Base-by-base conservation (phyloP, 2,888 invertebrate genomes). In the Vesta saturnalis region DNA sequence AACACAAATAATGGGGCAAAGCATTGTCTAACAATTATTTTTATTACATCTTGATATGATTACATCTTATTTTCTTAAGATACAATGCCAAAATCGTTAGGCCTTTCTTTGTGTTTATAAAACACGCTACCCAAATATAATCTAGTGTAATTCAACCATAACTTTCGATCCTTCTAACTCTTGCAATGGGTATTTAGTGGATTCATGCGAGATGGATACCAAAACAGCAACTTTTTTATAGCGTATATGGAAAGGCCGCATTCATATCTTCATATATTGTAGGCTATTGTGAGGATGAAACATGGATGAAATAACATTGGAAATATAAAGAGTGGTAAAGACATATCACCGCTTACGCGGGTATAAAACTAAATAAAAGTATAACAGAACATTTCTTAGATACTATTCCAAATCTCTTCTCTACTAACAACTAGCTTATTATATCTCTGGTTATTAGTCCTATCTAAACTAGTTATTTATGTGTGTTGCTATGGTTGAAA, bases 231-330 rank as follows among this genome's bases (percentile, higher is more conserved):
- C 43, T 52, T 55, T 61, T 39, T 66, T 63, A 66, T 69, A 69
- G 66, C 66, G 66, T 62, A 61, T 64, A 62, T 64, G 56, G 59
- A 68, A 66, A 63, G 21, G 70, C 65, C 68, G 67, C 67, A 67
- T 69, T 72, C 73, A 70, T 74, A 76, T 76, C 76, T 76, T 75
- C 73, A 73, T 75, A 74, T 76, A 75, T 76, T 74, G 73, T 62
- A 54, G 57, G 71, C 74, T 60, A 73, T 74, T 74, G 74, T 72
- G 67, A 65, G 70, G 71, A 73, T 74, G 73, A 76, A 73, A 75
- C 74, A 74, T 72, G 73, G 73, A 72, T 72, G 72, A 72, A 76
- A 74, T 75, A 73, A 75, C 74, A 74, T 72, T 66, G 69, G 72
- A 72, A 67, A 72, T 73, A 76, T 76, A 75, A 76, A 74, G 72